These are phyloP conservation scores for Sander lucioperca DNA, from an alignment of 2,113 vertebrate genomes.

Conservation along the genomic window DNA sequence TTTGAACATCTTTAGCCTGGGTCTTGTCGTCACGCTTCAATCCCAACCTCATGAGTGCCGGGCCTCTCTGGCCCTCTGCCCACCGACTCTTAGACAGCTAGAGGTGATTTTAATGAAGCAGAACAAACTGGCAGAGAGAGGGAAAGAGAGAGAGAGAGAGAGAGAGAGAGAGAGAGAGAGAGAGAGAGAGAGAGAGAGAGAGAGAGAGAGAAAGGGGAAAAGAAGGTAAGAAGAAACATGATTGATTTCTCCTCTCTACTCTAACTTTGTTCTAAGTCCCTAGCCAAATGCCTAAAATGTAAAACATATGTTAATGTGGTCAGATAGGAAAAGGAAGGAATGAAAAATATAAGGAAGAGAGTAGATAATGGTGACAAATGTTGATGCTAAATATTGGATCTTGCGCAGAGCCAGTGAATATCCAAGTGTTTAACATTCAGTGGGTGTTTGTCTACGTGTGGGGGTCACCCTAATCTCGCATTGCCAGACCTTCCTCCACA, in stretches of 20 bases:
- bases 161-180: conserved; percentile 33
- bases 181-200: conserved; percentile 7
- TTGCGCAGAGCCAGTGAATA: background rate
- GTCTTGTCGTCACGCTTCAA: conserved; percentile 60
- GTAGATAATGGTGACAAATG: conserved; percentile 33
- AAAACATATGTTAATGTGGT: conserved; percentile 61
- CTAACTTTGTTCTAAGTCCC: conserved; percentile 23
- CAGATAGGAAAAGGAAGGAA: conserved; percentile 13
- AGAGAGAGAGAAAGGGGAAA: conserved; percentile 23
- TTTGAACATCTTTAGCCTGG: conserved; percentile 44
- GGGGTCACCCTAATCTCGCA: no score
- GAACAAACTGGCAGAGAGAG: conserved; percentile 57
- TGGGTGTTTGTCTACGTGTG: background rate
- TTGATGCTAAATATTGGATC: background rate
- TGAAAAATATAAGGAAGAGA: conserved; percentile 32
- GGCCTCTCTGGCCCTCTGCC: conserved; percentile 52
- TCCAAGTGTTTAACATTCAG: conserved; percentile 4
- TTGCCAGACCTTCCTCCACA: no score
- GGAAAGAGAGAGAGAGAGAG: conserved; percentile 31
- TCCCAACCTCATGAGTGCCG: conserved; percentile 57
- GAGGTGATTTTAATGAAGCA: conserved; percentile 70
- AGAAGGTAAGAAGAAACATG: conserved; percentile 28
- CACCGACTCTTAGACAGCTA: conserved; percentile 28
- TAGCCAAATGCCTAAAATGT: conserved; percentile 46
- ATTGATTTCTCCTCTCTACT: conserved; percentile 44